Conservation (phyloP, 2,113 vertebrate genomes). For the Ameiurus melas region DNA sequence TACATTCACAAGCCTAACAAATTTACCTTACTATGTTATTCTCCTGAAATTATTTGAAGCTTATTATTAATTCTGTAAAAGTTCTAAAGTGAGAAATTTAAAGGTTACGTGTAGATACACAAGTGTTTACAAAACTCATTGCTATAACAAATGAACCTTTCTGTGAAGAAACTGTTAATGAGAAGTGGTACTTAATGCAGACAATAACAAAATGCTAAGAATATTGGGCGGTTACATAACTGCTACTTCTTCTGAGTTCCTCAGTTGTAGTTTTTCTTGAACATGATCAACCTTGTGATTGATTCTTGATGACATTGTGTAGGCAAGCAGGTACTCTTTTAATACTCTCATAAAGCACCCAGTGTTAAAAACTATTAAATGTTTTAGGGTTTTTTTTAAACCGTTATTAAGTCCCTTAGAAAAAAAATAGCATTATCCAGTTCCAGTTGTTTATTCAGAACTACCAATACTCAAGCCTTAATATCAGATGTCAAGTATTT, state of each 20-base stretch:
- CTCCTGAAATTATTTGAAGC: background rate
- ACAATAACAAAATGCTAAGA: background rate
- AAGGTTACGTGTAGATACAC: too few species aligned
- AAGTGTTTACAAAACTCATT: too few species aligned
- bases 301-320: background rate
- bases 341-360: background rate
- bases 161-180: background rate
- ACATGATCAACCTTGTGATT: background rate
- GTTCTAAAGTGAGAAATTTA: too few species aligned
- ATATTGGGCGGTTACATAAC: background rate
- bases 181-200: background rate
- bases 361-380: too few species aligned
- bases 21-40: background rate
- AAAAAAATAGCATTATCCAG: background rate
- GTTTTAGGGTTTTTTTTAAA: too few species aligned
- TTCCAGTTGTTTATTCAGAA: background rate
- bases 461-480: background rate
- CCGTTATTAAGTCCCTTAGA: too few species aligned
- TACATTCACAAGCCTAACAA: background rate
- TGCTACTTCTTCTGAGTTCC: too few species aligned
- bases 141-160: too few species aligned
- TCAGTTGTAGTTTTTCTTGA: background rate
- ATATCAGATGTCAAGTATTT: background rate
- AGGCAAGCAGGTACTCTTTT: background rate
- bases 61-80: too few species aligned